phyloP scores from a whole-genome alignment of 35 echinoderm and acorn worm genomes.

The Heliocidaris erythrogramma region DNA sequence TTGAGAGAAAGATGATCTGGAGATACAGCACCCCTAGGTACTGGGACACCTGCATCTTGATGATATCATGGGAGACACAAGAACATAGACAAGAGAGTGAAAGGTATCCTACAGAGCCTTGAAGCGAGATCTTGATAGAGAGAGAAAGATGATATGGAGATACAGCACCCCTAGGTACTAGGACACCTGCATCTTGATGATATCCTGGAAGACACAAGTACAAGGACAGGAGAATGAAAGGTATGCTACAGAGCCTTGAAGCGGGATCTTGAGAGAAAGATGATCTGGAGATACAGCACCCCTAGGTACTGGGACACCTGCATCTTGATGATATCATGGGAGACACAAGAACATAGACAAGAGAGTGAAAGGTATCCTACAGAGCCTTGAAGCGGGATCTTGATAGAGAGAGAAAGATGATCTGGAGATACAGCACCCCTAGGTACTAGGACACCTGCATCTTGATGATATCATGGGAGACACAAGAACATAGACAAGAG shows the following conservation, averaged over 20 bases:
- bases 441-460: not conserved
- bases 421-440: not conserved
- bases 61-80: not conserved
- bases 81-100: not conserved
- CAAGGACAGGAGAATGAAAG: not conserved
- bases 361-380: not conserved
- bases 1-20: too few relatives aligned
- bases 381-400: not conserved
- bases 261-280: slow-evolving; percentile 81
- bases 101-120: too few relatives aligned
- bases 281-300: slow-evolving; percentile 83
- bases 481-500: not conserved
- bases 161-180: slow-evolving; percentile 88
- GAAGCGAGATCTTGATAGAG: slow-evolving; percentile 84
- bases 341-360: not conserved
- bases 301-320: slow-evolving; percentile 79
- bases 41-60: not conserved
- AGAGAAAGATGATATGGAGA: slow-evolving; percentile 80
- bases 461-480: not conserved
- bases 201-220: not conserved
- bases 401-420: too few relatives aligned
- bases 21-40: not conserved
- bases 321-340: slow-evolving; percentile 22
- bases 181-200: slow-evolving; percentile 61
- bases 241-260: slow-evolving; percentile 64